Evolutionary conservation across 2,113 vertebrate species (phyloP).

Genomic region (Neodon shergylaensis): DNA sequence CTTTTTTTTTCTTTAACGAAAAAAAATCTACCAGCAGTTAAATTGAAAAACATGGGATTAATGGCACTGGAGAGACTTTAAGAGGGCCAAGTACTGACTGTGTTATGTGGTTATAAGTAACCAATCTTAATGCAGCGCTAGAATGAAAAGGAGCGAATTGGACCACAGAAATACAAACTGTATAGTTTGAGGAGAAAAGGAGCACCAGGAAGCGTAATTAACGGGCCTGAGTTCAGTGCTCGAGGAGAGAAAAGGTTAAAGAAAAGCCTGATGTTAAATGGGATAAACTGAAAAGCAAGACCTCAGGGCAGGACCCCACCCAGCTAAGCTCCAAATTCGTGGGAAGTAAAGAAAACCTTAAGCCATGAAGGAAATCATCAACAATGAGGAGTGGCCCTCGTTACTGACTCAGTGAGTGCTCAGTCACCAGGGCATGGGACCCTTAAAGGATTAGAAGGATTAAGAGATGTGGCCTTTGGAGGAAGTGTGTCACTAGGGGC

Average conservation of each 20-base stretch:
- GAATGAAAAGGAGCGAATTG: background rate
- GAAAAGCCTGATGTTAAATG: background rate
- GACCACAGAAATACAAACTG: background rate
- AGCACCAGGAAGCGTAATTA: background rate
- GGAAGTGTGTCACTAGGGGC: background rate
- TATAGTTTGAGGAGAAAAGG: background rate
- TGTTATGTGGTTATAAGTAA: background rate
- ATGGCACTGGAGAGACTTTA: background rate
- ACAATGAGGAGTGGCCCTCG: background rate
- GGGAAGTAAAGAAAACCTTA: background rate
- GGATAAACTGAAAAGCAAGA: background rate
- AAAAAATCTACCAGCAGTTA: background rate
- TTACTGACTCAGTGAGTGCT: background rate
- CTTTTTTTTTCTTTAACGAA: background rate
- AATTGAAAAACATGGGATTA: background rate
- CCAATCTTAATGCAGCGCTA: background rate
- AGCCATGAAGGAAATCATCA: background rate
- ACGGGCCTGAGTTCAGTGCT: background rate
- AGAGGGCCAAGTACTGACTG: background rate
- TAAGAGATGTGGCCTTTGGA: background rate
- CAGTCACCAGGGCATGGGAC: too few species aligned
- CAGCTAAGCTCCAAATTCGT: background rate
- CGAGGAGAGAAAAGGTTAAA: background rate
- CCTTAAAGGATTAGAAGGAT: background rate
- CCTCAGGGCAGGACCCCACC: background rate